A percentile compares a stretch with the other conserved stretches of the same genome.
These are phyloP conservation scores for Cygnus atratus DNA, from an alignment of 2,113 vertebrate species.

Conservation along the genomic window DNA sequence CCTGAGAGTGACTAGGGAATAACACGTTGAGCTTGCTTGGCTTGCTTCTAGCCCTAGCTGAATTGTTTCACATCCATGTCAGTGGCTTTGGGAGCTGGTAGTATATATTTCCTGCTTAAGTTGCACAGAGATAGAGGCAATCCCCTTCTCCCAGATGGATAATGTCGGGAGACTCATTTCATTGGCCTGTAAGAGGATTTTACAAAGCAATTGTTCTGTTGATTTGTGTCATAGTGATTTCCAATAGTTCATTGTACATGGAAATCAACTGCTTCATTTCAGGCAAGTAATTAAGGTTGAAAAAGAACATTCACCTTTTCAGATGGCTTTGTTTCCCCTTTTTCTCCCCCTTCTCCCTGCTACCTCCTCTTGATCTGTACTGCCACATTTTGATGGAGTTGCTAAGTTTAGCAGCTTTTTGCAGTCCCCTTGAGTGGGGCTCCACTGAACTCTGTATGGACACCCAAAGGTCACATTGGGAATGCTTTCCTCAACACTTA, in stretches of 20 bases:
- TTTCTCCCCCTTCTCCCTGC: background rate
- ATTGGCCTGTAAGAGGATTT: background rate
- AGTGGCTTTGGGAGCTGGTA: background rate
- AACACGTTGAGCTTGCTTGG: background rate
- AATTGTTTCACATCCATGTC: background rate
- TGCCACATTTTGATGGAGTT: background rate
- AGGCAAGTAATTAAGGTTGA: constrained; percentile 25
- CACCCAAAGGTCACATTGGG: background rate
- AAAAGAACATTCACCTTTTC: background rate
- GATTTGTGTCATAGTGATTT: background rate
- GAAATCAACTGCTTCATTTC: constrained; percentile 43
- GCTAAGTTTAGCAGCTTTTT: background rate
- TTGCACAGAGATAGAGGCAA: background rate
- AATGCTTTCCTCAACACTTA: background rate
- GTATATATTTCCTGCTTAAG: background rate
- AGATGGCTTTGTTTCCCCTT: background rate
- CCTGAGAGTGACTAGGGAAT: background rate
- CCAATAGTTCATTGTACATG: constrained; percentile 12
- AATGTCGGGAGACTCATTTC: background rate
- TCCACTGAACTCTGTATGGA: background rate
- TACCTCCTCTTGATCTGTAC: background rate
- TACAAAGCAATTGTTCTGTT: background rate
- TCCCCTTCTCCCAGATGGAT: background rate
- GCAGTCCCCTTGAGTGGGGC: background rate
- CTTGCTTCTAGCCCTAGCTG: background rate